These are phyloP conservation scores for Lycodopsis pacificus DNA, from an alignment of 2,797 vertebrate genomes.

Conservation along the genomic window DNA sequence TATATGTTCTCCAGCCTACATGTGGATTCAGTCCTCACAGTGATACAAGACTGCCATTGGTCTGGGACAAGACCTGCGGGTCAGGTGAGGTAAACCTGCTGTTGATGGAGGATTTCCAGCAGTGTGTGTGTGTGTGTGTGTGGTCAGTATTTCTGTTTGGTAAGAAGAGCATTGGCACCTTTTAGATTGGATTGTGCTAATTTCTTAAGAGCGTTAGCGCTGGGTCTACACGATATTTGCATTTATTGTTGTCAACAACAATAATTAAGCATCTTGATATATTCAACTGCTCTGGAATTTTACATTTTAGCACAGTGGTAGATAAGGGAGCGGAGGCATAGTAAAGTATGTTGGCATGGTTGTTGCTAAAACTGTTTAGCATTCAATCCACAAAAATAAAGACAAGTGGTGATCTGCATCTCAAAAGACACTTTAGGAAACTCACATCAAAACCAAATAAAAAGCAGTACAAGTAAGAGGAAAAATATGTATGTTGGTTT, in stretches of 20 bases:
- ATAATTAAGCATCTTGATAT: neutral
- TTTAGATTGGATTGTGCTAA: slow-evolving; percentile 77
- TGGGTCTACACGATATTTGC: slow-evolving; percentile 13
- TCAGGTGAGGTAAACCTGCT: slow-evolving; percentile 9
- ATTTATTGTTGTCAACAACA: slow-evolving; percentile 5
- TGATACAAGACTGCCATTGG: neutral
- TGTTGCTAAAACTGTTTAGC: neutral
- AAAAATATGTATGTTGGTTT: neutral
- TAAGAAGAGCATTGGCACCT: slow-evolving; percentile 20
- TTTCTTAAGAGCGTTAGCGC: slow-evolving; percentile 58
- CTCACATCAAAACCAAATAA: neutral
- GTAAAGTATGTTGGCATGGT: neutral
- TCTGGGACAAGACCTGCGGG: neutral
- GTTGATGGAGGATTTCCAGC: neutral
- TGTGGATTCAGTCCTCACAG: neutral
- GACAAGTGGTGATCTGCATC: neutral
- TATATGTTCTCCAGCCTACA: neutral
- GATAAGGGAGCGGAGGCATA: neutral
- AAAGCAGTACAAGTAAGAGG: neutral
- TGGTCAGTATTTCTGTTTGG: neutral
- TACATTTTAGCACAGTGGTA: neutral
- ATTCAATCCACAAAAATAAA: neutral
- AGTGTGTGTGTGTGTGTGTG: slow-evolving; percentile 7
- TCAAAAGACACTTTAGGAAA: neutral
- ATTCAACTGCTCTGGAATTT: neutral